These are phyloP conservation scores for Apoda limacodes DNA, from an alignment of 2,888 invertebrate species.

Conservation along the genomic window DNA sequence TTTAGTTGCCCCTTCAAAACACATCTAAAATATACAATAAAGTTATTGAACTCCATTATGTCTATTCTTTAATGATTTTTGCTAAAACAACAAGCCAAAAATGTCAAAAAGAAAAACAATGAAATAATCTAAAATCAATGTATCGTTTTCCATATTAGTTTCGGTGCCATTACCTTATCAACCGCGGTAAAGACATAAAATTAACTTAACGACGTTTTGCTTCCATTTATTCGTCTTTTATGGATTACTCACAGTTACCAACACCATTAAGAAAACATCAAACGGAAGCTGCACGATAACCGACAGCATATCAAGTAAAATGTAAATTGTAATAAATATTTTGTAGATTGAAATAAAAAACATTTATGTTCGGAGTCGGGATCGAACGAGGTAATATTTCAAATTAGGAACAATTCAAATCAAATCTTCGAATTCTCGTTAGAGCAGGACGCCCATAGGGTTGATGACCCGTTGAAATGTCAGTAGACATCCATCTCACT, in stretches of 20 bases:
- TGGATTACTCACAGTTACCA: constrained; percentile 25
- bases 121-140: too few species aligned
- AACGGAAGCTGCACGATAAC: constrained; percentile 43
- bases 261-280: constrained; percentile 41
- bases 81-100: too few species aligned
- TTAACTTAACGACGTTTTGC: constrained; percentile 42
- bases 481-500: constrained; percentile 53
- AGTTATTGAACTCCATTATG: too few species aligned
- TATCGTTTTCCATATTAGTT: constrained; percentile 27
- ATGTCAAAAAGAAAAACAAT: too few species aligned
- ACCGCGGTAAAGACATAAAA: constrained; percentile 44
- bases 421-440: constrained; percentile 68
- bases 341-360: constrained; percentile 29
- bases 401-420: constrained; percentile 69
- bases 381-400: constrained; percentile 54
- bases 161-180: constrained; percentile 32
- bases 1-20: too few species aligned
- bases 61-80: too few species aligned
- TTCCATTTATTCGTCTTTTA: constrained; percentile 41
- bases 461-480: constrained; percentile 69
- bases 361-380: constrained; percentile 40
- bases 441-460: constrained; percentile 66
- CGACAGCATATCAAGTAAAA: constrained; percentile 28
- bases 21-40: too few species aligned
- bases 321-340: constrained; percentile 32